phyloP scores from a whole-genome alignment of 2,113 vertebrate genomes.

The Entosphenus tridentatus region DNA sequence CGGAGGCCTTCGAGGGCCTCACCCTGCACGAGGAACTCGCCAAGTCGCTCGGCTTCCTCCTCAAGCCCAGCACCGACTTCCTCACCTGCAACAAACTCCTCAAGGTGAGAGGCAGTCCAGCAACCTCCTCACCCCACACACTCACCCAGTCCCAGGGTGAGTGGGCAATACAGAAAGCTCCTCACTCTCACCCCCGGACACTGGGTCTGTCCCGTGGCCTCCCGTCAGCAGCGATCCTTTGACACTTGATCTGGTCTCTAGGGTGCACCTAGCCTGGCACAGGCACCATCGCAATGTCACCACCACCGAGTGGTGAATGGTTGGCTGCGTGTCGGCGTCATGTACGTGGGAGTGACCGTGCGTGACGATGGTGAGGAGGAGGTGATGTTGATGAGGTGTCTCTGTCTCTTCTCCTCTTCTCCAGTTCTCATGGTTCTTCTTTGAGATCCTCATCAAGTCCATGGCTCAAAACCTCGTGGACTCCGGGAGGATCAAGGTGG shows the following conservation, averaged over 20 bases:
- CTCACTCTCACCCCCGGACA: not conserved
- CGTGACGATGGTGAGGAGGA: not conserved
- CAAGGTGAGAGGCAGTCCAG: conserved; percentile 33
- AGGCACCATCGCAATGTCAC: no score
- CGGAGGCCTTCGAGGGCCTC: conserved; percentile 33
- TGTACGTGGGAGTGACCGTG: not conserved
- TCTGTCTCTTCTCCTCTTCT: conserved; percentile 14
- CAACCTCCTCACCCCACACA: not conserved
- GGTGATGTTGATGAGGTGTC: not conserved
- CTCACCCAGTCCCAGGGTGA: not conserved
- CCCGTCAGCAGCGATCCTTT: no score
- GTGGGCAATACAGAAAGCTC: not conserved
- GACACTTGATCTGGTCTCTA: no score
- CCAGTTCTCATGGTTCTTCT: conserved; percentile 99
- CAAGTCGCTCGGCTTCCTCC: conserved; percentile 84
- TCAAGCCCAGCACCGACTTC: conserved; percentile 91
- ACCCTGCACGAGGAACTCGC: conserved; percentile 73
- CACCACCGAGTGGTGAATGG: not conserved
- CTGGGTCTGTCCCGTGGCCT: no score
- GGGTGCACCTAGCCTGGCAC: no score
- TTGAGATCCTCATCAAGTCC: conserved; percentile 82
- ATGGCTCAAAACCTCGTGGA: conserved; percentile 91
- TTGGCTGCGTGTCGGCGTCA: not conserved
- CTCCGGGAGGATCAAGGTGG: conserved; percentile 69
- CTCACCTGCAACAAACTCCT: conserved; percentile 94